A percentile compares a stretch with the other conserved stretches of the same genome.
Evolutionary conservation across 2,888 invertebrate genomes (phyloP).

Genomic region (Epirrhoe alternata): DNA sequence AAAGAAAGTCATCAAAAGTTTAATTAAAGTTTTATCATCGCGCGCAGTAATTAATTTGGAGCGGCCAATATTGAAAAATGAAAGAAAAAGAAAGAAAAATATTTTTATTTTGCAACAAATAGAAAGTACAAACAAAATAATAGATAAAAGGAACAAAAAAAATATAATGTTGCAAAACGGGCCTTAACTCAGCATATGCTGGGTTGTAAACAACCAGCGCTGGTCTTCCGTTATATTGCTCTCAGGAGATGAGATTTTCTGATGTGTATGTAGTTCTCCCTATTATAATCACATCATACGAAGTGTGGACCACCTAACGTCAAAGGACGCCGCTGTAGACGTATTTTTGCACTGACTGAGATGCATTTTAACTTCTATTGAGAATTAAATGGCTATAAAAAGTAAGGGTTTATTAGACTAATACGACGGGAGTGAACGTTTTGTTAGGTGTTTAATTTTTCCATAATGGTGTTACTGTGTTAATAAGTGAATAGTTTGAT

Average conservation of each 20-base stretch:
- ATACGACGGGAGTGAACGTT: conserved; percentile 36
- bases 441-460: conserved; percentile 19
- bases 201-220: no score
- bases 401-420: conserved; percentile 48
- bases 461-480: background rate
- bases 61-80: conserved; percentile 26
- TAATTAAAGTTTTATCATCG: conserved; percentile 67
- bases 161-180: no score
- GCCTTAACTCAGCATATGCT: no score
- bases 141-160: no score
- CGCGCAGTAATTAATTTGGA: conserved; percentile 44
- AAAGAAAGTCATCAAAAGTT: conserved; percentile 65
- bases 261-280: conserved; percentile 72
- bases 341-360: conserved; percentile 80
- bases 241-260: conserved; percentile 56
- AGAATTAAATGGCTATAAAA: conserved; percentile 57
- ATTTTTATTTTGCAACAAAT: no score
- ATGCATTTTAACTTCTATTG: conserved; percentile 69
- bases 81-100: no score
- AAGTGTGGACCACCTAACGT: conserved; percentile 77
- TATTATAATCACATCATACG: conserved; percentile 83
- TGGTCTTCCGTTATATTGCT: no score
- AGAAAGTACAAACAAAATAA: no score
- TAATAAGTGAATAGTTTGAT: background rate
- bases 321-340: conserved; percentile 76